These are phyloP conservation scores for Philereme transversata DNA, from an alignment of 2,888 invertebrate genomes.

Conservation along the genomic window DNA sequence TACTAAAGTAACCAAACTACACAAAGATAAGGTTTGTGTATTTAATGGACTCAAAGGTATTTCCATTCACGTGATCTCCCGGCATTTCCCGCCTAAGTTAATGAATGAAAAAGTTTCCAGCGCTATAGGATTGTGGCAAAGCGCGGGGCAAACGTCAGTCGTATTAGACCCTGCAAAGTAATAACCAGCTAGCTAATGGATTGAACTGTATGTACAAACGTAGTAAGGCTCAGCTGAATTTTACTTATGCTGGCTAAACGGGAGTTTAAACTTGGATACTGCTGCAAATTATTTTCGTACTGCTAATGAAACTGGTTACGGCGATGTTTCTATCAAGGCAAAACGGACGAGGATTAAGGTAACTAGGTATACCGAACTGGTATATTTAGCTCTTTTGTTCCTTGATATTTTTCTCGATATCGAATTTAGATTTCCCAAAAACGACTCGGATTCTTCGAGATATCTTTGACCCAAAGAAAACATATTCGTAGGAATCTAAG, in stretches of 20 bases:
- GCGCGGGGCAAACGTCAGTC: conserved; percentile 57
- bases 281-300: background rate
- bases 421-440: too few relatives aligned
- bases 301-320: background rate
- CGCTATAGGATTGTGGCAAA: conserved; percentile 43
- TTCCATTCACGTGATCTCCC: background rate
- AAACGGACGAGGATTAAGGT: too few relatives aligned
- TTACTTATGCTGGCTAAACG: conserved; percentile 5
- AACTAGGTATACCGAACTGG: too few relatives aligned
- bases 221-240: conserved; percentile 8
- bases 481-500: too few relatives aligned
- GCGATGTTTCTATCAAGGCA: background rate
- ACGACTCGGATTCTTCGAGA: too few relatives aligned
- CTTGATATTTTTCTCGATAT: too few relatives aligned
- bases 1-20: too few relatives aligned
- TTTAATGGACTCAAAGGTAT: background rate
- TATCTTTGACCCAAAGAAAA: too few relatives aligned
- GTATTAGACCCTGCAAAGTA: conserved; percentile 56
- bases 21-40: too few relatives aligned
- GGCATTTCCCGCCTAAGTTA: background rate
- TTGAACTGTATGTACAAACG: conserved; percentile 51
- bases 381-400: too few relatives aligned
- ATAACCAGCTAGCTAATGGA: conserved; percentile 65
- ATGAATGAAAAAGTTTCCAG: conserved; percentile 6
- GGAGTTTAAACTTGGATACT: conserved; percentile 9